Evolutionary conservation across 2,113 vertebrate species (phyloP).

Genomic region (Scytalopus superciliaris): DNA sequence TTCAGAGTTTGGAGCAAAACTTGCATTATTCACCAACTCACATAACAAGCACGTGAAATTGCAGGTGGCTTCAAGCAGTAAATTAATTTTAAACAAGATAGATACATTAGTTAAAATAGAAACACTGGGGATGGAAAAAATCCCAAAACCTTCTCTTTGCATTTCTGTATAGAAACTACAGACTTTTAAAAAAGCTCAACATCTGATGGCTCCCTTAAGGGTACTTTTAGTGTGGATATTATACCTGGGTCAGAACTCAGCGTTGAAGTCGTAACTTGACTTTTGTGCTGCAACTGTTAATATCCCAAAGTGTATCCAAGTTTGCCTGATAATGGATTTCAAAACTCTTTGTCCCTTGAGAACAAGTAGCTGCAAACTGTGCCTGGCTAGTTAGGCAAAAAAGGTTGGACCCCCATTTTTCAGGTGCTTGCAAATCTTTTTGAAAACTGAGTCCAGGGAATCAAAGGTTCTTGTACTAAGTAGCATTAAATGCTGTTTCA

Average conservation of each 20-base stretch:
- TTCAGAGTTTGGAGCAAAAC: background rate
- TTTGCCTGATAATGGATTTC: background rate
- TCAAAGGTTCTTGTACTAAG: background rate
- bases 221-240: background rate
- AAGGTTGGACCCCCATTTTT: background rate
- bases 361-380: background rate
- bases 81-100: background rate
- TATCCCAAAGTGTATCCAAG: background rate
- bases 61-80: background rate
- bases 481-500: background rate
- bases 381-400: background rate
- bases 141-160: background rate
- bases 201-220: background rate
- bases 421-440: background rate
- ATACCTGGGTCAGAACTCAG: background rate
- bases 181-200: background rate
- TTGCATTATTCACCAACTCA: background rate
- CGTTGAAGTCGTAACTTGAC: background rate
- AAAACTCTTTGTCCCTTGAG: background rate
- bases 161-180: background rate
- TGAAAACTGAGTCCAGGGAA: background rate
- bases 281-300: background rate
- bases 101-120: background rate
- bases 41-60: background rate
- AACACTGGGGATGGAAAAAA: background rate